Evolutionary conservation across 2,888 invertebrate genomes (phyloP), one percentile per base, ranked within the genome.

Genomic region (Troides helena): DNA sequence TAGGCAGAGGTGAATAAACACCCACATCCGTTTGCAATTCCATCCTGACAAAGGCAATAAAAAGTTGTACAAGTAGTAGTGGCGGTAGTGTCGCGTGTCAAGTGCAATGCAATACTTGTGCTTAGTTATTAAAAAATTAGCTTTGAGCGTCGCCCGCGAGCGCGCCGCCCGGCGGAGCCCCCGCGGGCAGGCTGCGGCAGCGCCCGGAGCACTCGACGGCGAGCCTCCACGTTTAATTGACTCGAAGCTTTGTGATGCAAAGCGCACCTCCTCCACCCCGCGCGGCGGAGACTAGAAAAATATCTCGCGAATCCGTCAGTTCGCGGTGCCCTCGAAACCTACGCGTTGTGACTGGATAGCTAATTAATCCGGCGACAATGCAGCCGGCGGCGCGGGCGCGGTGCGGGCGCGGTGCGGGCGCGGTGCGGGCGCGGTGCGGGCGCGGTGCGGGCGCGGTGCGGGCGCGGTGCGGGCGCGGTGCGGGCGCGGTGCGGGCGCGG

Each of bases 281-380:
- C 30, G 30, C 30, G 30, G 30, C 30, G 30, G 3, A 30, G 30
- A 30, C 30, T 30, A 5, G 30, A 30, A 30, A 30, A 30, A 30
- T 30, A 30, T 30, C 30, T 30, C 30, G 30, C 30, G 3, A 30
- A 30, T 30, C 30, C 30, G 30, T 30, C 30, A 30, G 30, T 30
- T 30, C 30, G 30, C 30, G 30, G 30, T 2, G 30, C 30, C 30
- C 30, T 30, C 30, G 30, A 30, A 30, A 30, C 30, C 30, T 30
- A 3, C 30, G 30, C 30, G 4, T 4, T 30, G 30, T 30, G 30
- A 30, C 30, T 3, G 75, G 74, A 83, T 85, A 86, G 90, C 89
- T 90, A 90, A 92, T 92, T 90, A 90, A 89, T 86, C 81, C 87
- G 86, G 86, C 86, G 86, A 85, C 84, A 85, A 81, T 85, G 73